Conservation (phyloP, 37 sponge, comb jelly and placozoan genomes). For the Aphrocallistes beatrix region DNA sequence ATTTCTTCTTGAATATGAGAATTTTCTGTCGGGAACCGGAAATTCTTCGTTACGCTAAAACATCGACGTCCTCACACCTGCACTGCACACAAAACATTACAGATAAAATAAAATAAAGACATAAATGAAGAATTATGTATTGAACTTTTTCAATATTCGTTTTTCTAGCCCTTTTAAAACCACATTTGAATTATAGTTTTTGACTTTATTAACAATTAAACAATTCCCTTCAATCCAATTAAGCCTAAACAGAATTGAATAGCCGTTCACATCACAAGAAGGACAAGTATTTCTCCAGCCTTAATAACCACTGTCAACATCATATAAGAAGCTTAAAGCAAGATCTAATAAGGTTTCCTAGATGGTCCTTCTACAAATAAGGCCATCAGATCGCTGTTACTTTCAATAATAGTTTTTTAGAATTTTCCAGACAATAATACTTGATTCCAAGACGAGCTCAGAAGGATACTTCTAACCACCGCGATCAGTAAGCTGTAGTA, state of each 20-base stretch:
- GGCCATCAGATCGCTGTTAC: not conserved
- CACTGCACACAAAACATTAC: too few species aligned
- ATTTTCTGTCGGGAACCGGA: too few species aligned
- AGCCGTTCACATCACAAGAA: too few species aligned
- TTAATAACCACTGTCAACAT: not conserved
- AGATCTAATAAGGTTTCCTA: not conserved
- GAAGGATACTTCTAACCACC: not conserved
- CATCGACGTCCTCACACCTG: too few species aligned
- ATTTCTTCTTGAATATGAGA: too few species aligned
- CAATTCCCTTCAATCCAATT: too few species aligned
- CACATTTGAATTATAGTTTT: not conserved
- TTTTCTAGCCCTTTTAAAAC: not conserved
- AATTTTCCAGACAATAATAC: not conserved
- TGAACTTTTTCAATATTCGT: not conserved
- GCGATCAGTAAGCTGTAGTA: not conserved
- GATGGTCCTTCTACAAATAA: not conserved
- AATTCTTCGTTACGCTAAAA: too few species aligned
- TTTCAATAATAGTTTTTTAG: constrained; percentile 8
- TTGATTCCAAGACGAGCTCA: not conserved
- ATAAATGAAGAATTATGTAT: too few species aligned
- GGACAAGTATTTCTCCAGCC: not conserved
- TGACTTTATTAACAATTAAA: not conserved
- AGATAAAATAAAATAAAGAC: too few species aligned
- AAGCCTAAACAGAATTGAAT: too few species aligned
- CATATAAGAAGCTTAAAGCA: too few species aligned